Conservation (phyloP, 2,113 vertebrate species). For the Falcunculus frontatus region DNA sequence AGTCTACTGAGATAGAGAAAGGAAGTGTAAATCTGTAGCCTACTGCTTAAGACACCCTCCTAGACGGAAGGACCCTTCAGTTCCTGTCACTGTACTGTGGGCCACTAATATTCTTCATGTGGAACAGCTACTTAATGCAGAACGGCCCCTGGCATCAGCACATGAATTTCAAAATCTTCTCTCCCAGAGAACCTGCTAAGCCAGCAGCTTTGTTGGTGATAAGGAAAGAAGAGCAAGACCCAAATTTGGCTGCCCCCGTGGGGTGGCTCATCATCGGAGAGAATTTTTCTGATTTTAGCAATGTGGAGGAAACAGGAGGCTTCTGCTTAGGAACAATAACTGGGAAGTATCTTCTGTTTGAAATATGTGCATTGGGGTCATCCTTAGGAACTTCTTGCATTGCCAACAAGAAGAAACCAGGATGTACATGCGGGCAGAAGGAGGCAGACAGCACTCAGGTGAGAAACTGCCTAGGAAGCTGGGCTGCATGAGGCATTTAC, state of each 20-base stretch:
- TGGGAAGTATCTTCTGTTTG: background rate
- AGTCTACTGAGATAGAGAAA: background rate
- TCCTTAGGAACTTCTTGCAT: background rate
- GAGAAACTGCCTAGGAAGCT: background rate
- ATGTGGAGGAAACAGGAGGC: background rate
- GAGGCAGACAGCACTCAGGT: background rate
- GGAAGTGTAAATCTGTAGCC: background rate
- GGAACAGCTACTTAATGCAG: background rate
- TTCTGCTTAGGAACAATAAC: background rate
- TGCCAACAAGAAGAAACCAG: background rate
- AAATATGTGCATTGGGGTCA: fast-evolving
- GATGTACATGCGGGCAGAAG: background rate
- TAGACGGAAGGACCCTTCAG: background rate
- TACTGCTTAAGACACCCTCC: background rate
- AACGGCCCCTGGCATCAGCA: background rate
- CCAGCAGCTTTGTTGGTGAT: background rate
- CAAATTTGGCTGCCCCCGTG: background rate
- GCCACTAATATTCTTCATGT: background rate
- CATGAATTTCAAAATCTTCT: background rate
- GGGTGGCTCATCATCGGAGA: background rate
- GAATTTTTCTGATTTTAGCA: background rate
- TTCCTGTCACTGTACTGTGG: background rate
- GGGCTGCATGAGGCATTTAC: background rate
- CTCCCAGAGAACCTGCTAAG: background rate
- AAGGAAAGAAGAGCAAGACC: background rate